phyloP scores from a whole-genome alignment of 1,140 invertebrate species.

The Zaprionus ghesquierei region DNA sequence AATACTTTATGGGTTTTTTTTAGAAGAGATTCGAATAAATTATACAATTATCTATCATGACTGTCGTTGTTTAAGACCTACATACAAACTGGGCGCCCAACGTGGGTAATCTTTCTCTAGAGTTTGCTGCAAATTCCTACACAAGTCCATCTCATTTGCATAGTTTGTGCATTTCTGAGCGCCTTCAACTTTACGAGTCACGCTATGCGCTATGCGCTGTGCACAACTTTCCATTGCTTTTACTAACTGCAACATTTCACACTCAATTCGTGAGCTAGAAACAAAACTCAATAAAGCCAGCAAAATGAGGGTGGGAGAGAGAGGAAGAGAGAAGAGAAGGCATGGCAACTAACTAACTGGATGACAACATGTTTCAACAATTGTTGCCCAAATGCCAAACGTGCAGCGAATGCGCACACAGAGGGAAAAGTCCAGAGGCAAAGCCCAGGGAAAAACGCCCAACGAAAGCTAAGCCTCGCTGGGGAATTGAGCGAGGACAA shows the following conservation, averaged over 20 bases:
- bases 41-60: too few relatives aligned
- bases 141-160: background rate
- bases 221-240: constrained; percentile 2
- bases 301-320: background rate
- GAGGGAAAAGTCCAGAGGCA: background rate
- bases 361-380: constrained; percentile 79
- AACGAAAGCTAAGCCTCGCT: constrained; percentile 4
- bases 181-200: background rate
- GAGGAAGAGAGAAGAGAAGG: background rate
- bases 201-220: background rate
- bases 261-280: constrained; percentile 49
- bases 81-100: background rate
- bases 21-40: too few relatives aligned
- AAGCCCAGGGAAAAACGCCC: constrained; percentile 1
- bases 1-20: too few relatives aligned
- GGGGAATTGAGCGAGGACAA: background rate
- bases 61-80: background rate
- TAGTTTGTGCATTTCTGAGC: background rate
- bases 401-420: constrained; percentile 57
- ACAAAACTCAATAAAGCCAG: constrained; percentile 29
- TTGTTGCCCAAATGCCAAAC: constrained; percentile 76
- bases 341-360: constrained; percentile 66
- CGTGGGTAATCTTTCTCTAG: background rate
- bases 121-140: background rate
- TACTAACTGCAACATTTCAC: constrained; percentile 43